Percentiles rank a stretch among this genome's conserved stretches.
Conservation (phyloP, 2,113 vertebrate species). For the Pluvianellus socialis region DNA sequence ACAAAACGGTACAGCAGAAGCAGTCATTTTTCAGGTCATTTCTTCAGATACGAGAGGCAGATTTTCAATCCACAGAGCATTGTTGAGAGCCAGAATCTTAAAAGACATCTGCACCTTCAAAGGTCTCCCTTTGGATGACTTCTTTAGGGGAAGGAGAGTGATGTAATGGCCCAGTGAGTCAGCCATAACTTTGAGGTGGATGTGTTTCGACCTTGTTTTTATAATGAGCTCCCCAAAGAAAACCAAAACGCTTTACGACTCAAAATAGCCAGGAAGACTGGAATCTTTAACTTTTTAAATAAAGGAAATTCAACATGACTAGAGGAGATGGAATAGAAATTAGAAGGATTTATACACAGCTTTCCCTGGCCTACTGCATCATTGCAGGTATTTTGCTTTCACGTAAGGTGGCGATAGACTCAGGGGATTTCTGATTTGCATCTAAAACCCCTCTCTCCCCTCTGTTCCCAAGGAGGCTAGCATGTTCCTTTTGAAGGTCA, state of each 20-base stretch:
- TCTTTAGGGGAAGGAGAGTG: background rate
- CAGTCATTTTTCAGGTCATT: background rate
- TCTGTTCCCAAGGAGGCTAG: background rate
- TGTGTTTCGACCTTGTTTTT: background rate
- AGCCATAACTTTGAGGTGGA: background rate
- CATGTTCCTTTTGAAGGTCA: background rate
- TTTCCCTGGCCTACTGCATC: background rate
- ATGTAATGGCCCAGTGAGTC: background rate
- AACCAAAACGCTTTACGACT: background rate
- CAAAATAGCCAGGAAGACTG: background rate
- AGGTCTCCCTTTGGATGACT: background rate
- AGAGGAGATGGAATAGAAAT: background rate
- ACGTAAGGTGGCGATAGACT: background rate
- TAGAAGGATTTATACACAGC: background rate
- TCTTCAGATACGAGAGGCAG: background rate
- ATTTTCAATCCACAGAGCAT: background rate
- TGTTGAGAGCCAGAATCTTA: background rate
- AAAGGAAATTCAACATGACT: background rate
- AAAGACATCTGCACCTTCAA: slow-evolving; percentile 5
- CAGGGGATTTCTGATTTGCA: background rate
- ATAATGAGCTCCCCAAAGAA: background rate
- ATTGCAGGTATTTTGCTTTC: background rate
- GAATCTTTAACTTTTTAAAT: background rate
- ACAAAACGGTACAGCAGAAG: background rate
- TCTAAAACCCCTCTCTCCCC: background rate